phyloP scores from a whole-genome alignment of 2,888 invertebrate species.

The Nemapogon koenigi region DNA sequence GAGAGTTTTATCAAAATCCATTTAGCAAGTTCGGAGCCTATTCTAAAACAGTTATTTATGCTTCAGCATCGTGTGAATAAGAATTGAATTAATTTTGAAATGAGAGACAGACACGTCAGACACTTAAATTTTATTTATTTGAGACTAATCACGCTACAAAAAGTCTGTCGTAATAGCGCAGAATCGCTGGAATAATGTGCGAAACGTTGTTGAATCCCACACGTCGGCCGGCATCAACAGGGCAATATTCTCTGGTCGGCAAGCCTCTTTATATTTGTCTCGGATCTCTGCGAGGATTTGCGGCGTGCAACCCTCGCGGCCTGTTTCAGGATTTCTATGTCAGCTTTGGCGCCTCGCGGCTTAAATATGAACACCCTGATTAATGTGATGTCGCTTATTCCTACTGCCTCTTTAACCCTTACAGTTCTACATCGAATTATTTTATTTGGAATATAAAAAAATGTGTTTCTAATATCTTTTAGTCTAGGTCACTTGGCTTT shows the following conservation, averaged over 20 bases:
- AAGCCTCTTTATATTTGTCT: slow-evolving; percentile 40
- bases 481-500: too few species aligned
- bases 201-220: slow-evolving; percentile 1
- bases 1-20: too few species aligned
- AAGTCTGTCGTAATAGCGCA: not conserved
- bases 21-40: too few species aligned
- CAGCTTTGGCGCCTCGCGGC: slow-evolving; percentile 53
- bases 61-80: too few species aligned
- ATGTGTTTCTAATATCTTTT: too few species aligned
- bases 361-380: slow-evolving; percentile 54
- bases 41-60: too few species aligned
- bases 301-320: slow-evolving; percentile 22
- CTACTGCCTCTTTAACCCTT: too few species aligned
- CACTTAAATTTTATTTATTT: not conserved
- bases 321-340: slow-evolving; percentile 47
- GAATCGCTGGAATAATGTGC: not conserved
- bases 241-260: slow-evolving; percentile 12
- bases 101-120: too few species aligned
- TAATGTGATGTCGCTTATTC: slow-evolving; percentile 45
- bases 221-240: slow-evolving; percentile 5
- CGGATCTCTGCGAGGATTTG: slow-evolving; percentile 50
- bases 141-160: not conserved
- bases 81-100: too few species aligned
- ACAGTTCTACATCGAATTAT: too few species aligned
- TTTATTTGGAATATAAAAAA: too few species aligned